phyloP scores from a whole-genome alignment of 2,797 vertebrate genomes.

The Melopsittacus undulatus region DNA sequence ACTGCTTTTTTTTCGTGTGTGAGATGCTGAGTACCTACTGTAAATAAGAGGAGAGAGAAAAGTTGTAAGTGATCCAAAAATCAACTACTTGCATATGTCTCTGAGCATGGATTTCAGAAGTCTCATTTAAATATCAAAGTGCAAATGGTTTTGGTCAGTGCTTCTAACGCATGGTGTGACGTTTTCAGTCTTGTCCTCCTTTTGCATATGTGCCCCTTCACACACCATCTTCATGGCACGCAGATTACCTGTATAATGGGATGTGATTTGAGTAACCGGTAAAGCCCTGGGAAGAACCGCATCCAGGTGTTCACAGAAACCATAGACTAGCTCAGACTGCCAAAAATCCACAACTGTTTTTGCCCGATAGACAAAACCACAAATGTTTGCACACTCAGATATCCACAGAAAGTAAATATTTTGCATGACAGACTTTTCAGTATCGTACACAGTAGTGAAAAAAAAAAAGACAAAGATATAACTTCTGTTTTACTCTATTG shows the following conservation, averaged over 20 bases:
- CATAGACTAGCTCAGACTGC: neutral
- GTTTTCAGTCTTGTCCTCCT: neutral
- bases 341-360: neutral
- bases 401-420: constrained; percentile 1
- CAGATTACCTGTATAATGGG: neutral
- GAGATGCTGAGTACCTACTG: neutral
- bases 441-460: neutral
- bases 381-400: neutral
- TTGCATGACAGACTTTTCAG: neutral
- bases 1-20: neutral
- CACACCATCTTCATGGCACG: neutral
- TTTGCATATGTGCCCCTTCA: neutral
- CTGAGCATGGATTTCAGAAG: neutral
- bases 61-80: constrained; percentile 30
- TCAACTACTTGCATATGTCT: constrained; percentile 32
- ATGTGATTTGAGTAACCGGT: neutral
- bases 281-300: neutral
- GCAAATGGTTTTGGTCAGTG: neutral
- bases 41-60: neutral
- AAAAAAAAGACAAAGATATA: neutral
- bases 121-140: constrained; percentile 38
- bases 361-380: neutral
- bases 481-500: neutral
- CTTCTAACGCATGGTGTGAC: neutral
- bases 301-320: neutral